Conservation (phyloP, 2,888 invertebrate genomes). For the Oegoconia quadripuncta region DNA sequence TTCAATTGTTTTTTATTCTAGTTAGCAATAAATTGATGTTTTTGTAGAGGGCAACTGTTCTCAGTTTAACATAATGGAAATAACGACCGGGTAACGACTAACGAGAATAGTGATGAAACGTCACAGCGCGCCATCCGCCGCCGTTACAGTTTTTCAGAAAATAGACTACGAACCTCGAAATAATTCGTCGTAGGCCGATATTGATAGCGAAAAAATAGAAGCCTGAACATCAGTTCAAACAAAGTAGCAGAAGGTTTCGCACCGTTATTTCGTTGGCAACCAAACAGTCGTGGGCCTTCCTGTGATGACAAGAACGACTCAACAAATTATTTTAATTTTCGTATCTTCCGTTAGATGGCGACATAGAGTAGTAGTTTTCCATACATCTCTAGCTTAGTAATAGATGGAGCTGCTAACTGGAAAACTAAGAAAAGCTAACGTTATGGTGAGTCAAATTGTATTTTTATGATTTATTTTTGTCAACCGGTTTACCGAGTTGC, state of each 20-base stretch:
- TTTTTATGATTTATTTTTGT: slow-evolving; percentile 12
- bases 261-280: slow-evolving; percentile 33
- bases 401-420: slow-evolving; percentile 49
- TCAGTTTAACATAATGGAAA: slow-evolving; percentile 31
- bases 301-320: no score
- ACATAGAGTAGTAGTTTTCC: background rate
- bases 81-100: slow-evolving; percentile 39
- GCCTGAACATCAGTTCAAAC: slow-evolving; percentile 54
- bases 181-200: slow-evolving; percentile 37
- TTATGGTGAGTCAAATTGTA: slow-evolving; percentile 10
- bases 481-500: no score
- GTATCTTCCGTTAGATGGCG: slow-evolving; percentile 52
- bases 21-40: no score
- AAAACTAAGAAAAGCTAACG: slow-evolving; percentile 43
- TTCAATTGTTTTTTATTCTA: no score
- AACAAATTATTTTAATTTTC: slow-evolving; percentile 33
- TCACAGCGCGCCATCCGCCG: slow-evolving; percentile 20
- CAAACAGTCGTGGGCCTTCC: no score
- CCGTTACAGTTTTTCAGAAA: slow-evolving; percentile 42
- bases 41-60: no score
- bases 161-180: no score
- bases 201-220: slow-evolving; percentile 38
- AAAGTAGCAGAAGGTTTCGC: slow-evolving; percentile 55
- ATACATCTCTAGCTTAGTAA: slow-evolving; percentile 17
- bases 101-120: slow-evolving; percentile 59